Percentiles rank a stretch among this genome's conserved stretches.
Evolutionary conservation across 2,888 invertebrate genomes (phyloP).

Genomic region (Cistogaster globosa): DNA sequence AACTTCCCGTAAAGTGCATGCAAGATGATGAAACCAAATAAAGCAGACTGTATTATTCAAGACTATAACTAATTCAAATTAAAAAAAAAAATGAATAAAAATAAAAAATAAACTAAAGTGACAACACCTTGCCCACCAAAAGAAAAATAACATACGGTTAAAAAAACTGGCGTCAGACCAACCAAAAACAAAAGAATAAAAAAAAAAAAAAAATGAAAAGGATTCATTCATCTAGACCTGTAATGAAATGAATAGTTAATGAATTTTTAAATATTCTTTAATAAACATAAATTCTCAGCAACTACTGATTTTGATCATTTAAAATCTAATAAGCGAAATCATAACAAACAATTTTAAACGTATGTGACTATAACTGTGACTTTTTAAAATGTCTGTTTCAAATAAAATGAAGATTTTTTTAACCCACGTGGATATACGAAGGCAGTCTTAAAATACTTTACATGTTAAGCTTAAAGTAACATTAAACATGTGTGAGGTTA

Average conservation of each 20-base stretch:
- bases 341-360: slow-evolving; percentile 39
- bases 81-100: not conserved
- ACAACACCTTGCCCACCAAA: slow-evolving; percentile 36
- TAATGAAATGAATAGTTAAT: slow-evolving; percentile 43
- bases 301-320: slow-evolving; percentile 37
- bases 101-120: slow-evolving; percentile 9
- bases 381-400: not conserved
- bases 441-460: not conserved
- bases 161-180: slow-evolving; percentile 58
- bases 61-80: not conserved
- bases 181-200: slow-evolving; percentile 5
- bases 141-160: not conserved
- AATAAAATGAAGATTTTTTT: not conserved
- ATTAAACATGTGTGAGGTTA: too few species aligned
- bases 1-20: slow-evolving; percentile 70
- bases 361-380: not conserved
- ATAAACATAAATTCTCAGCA: slow-evolving; percentile 48
- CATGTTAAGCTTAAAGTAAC: not conserved
- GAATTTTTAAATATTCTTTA: slow-evolving; percentile 61
- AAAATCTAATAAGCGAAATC: slow-evolving; percentile 54
- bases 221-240: slow-evolving; percentile 27
- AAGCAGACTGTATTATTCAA: slow-evolving; percentile 49
- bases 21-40: slow-evolving; percentile 58
- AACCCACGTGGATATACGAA: not conserved
- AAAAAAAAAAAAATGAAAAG: not conserved